Conservation (phyloP, 2,113 vertebrate genomes). For the Sigmodon hispidus region DNA sequence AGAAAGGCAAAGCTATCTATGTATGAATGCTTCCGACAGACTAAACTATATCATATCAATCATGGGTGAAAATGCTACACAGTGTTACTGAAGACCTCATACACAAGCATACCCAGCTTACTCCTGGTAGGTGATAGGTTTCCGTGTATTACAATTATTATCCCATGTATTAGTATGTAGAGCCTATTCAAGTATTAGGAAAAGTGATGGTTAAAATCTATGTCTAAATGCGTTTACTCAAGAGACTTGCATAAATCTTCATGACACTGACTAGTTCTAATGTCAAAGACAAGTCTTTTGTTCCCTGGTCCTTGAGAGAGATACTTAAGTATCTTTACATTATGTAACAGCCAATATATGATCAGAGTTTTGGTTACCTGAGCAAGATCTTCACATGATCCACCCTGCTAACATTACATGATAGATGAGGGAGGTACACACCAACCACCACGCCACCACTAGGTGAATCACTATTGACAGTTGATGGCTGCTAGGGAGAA, state of each 20-base stretch:
- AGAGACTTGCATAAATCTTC: neutral
- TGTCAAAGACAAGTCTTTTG: neutral
- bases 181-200: neutral
- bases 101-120: neutral
- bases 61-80: neutral
- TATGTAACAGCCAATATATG: neutral
- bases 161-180: neutral
- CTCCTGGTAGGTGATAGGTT: neutral
- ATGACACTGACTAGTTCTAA: neutral
- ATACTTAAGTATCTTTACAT: neutral
- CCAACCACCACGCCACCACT: neutral
- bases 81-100: neutral
- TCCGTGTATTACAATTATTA: neutral
- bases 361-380: neutral
- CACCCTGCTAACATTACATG: neutral
- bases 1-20: neutral
- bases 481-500: neutral
- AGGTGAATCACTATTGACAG: neutral
- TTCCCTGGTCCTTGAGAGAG: neutral
- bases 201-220: neutral
- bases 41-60: neutral
- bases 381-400: neutral
- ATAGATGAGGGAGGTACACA: too few species aligned
- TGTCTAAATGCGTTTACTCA: neutral
- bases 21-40: neutral